Evolutionary conservation across 1,140 invertebrate genomes (phyloP), one percentile per base, ranked within the genome.

Genomic region (Leptopilina clavipes): DNA sequence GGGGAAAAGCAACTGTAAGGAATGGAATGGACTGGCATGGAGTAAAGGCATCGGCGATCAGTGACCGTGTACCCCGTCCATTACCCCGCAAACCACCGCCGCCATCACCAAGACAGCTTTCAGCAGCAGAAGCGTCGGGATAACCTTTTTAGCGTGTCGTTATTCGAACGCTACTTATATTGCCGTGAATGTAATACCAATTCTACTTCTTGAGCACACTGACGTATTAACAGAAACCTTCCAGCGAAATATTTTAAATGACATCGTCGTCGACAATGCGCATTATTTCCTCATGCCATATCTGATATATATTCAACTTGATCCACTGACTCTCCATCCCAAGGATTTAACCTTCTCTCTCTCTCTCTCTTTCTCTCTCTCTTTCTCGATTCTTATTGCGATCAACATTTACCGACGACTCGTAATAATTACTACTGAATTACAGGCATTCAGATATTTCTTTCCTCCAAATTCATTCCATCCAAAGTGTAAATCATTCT

Each of bases 101-200:
- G 82, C 82, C 80, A 83, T 48, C 70, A 45, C 79, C 82, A 81
- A 83, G 80, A 82, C 82, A 83, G 79, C 82, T 83, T 83, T 83
- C 82, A 83, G 77, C 82, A 82, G 78, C 78, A 79, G 79, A 80
- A 80, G 79, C 81, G 83, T 83, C 76, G 79, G 77, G 77, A 82
- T 77, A 83, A 83, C 82, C 81, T 83, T 77, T 74, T 77, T 76
- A 83, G 83, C 75, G 82, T 74, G 72, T 83, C 75, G 82, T 82
- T 83, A 83, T 83, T 83, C 82, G 79, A 83, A 81, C n/a, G 73
- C 75, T 77, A 83, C 77, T 79, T 65, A 65, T 65, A 65, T 65
- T 22, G 59, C 59, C 59, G 59, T 65, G 59, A 65, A 65, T 65
- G 59, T 65, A 65, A 65, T 65, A 65, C 59, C 59, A 65, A 65